Percentiles rank a stretch among this genome's conserved stretches.
These are phyloP conservation scores for Neoarius graeffei DNA, from an alignment of 2,113 vertebrate species.

Conservation along the genomic window DNA sequence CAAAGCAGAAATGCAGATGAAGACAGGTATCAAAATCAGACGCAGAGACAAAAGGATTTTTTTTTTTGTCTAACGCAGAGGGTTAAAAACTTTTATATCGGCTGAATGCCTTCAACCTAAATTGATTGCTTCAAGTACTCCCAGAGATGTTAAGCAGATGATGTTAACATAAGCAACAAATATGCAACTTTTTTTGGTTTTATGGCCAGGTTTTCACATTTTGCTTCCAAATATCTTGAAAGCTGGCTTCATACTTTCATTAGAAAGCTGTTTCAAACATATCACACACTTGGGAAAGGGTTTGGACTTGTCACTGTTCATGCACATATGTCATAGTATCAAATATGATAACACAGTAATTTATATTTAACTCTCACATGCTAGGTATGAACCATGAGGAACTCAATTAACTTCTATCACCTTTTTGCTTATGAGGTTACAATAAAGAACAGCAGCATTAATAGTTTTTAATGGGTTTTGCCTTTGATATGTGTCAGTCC, in stretches of 20 bases:
- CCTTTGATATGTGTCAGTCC: no score
- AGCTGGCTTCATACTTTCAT: not conserved
- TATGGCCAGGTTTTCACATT: not conserved
- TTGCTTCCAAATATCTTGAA: not conserved
- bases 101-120: not conserved
- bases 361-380: no score
- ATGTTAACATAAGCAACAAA: not conserved
- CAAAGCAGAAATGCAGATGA: slow-evolving; percentile 26
- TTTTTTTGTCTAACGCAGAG: not conserved
- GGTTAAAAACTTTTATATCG: not conserved
- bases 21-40: slow-evolving; percentile 33
- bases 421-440: no score
- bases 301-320: not conserved
- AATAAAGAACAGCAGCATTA: no score
- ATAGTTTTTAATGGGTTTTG: no score
- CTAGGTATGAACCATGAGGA: no score
- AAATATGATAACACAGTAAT: no score
- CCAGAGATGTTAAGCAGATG: not conserved
- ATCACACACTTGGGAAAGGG: not conserved
- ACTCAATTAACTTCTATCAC: no score
- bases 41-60: not conserved
- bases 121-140: not conserved
- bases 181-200: not conserved
- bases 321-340: no score
- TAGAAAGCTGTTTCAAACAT: not conserved